Base-by-base conservation (phyloP, 2,113 vertebrate genomes). In the Puma concolor region DNA sequence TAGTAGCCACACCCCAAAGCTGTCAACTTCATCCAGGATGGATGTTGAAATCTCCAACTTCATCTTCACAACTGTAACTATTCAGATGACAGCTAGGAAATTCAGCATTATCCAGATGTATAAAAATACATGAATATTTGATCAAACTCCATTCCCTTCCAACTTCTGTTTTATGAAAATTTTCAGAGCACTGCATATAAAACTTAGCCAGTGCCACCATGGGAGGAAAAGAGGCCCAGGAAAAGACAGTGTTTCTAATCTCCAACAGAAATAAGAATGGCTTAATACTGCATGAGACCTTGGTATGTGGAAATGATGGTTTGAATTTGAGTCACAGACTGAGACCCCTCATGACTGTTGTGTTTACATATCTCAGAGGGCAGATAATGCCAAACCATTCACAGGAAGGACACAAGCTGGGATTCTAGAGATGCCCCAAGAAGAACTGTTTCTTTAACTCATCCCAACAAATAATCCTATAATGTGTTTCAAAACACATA, bases 401-500 rank as follows among this genome's bases (percentile, higher is more conserved):
- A 5, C 33, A 38, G 83, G 74, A 77, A 79, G 4, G 29, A 54
- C 67, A 77, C 44, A 93, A 67, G 52, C 72, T 60, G 25, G 52
- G 83, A 86, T 54, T 52, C 74, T 54, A 54, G 36, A 91, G 14
- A 83, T 64, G 16, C 25, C 86, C 64, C 52, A 31, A 71, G 79
- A 71, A 95, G 31, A 76, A 52, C 9, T 71, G 15, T 48, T 77
- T 91, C 64, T 92, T 81, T 88, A 67, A 54, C 44, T 76, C n/a
- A 54, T 60, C 38, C 81, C 44, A 54, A 76, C 29, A 94, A 48
- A 94, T 83, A 38, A 84, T 76, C 48, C 13, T 57, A 63, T 29
- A 57, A 48, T 79, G 23, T 80, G 63, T 66, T 94, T 90, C 64
- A 83, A 97, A 94, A 89, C 27, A 29, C 33, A 80, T 27, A 50